Base-by-base conservation (phyloP, 2,113 vertebrate genomes). In the Ginglymostoma cirratum region DNA sequence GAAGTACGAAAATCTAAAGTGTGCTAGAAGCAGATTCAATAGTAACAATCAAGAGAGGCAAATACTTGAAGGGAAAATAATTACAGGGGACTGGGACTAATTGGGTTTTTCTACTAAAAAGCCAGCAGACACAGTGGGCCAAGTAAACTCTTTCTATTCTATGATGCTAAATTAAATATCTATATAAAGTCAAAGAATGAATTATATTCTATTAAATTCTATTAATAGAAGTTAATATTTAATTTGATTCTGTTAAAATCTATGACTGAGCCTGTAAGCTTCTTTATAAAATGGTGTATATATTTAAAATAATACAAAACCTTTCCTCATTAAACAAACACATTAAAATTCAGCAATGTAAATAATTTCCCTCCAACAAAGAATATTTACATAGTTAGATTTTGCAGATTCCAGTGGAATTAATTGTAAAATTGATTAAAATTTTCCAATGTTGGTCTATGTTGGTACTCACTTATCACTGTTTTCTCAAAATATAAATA, bases 211-310 rank as follows among this genome's bases (percentile, higher is more conserved):
- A 3, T 70, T 94, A 90, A 12, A 61, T 55, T 89, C 48, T 55
- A 89, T 89, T 89, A 89, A 89, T 89, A 52, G 48, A 89, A 89
- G 55, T 89, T 52, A 52, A 87, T 52, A 38, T 42, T 93, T 8
- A 21, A 67, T 93, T 67, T 93, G 55, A 66, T 67, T 93, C 45
- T 87, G 48, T 52, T 52, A 14, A 61, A 48, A 86, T 61, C 66
- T 45, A 70, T 42, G n/a, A 70, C 24, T 38, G 27, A 69, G 66
- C 23, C 21, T 42, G 21, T 67, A 10, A 69, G 10, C n/a, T 45
- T 38, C 24, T 12, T 69, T 70, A 38, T 42, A 94, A 70, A 94
- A 45, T 27, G 38, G 17, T 45, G 85, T 42, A 94, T 23, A 67
- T 27, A 8, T 67, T 70, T 69, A 24, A 42, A 45, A 24, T 34